Evolutionary conservation across 1,140 invertebrate species (phyloP).

Genomic region (Bombus balteatus): DNA sequence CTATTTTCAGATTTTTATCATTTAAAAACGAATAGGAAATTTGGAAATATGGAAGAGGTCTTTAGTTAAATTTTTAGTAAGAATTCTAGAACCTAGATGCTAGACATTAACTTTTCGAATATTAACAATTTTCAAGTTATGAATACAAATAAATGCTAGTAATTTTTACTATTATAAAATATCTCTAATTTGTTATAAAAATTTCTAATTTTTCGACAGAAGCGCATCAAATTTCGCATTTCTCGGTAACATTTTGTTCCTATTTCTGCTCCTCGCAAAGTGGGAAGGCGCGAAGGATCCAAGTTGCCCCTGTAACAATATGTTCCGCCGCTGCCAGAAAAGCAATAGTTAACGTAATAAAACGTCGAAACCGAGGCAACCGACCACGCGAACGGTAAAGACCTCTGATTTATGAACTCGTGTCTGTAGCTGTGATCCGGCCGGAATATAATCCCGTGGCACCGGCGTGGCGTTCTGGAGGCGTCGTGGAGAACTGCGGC

Average conservation of each 20-base stretch:
- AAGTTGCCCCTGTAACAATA: neutral
- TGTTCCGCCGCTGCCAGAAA: neutral
- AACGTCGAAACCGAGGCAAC: constrained; percentile 26
- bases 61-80: too few relatives aligned
- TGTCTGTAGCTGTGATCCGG: constrained; percentile 12
- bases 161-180: too few relatives aligned
- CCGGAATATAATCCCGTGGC: constrained; percentile 42
- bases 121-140: too few relatives aligned
- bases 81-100: too few relatives aligned
- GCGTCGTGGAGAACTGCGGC: neutral
- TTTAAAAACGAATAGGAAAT: too few relatives aligned
- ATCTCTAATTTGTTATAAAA: too few relatives aligned
- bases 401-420: constrained; percentile 41
- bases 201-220: too few relatives aligned
- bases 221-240: neutral
- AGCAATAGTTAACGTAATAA: constrained; percentile 39
- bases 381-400: constrained; percentile 33
- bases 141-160: too few relatives aligned
- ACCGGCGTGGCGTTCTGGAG: neutral
- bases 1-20: too few relatives aligned
- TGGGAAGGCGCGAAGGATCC: neutral
- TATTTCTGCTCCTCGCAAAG: neutral
- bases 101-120: too few relatives aligned
- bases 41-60: too few relatives aligned
- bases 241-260: neutral